Conservation (phyloP, 1,140 invertebrate genomes). For the Drosophila athabasca region DNA sequence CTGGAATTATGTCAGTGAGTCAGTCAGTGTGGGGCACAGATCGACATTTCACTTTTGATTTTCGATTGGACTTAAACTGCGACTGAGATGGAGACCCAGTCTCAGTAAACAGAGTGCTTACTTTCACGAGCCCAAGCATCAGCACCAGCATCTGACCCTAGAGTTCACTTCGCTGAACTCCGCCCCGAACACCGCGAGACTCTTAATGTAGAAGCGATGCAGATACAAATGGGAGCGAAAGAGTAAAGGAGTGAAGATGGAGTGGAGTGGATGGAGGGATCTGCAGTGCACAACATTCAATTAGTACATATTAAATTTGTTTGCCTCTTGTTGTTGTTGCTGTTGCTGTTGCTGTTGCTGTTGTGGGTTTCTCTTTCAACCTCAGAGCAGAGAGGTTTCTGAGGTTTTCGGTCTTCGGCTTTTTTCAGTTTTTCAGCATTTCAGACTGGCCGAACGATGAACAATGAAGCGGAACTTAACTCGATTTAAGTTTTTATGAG, state of each 20-base stretch:
- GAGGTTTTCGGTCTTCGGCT: background rate
- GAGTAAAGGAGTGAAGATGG: slow-evolving; percentile 7
- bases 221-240: slow-evolving; percentile 36
- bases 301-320: slow-evolving; percentile 74
- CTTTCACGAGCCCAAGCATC: slow-evolving; percentile 54
- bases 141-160: slow-evolving; percentile 40
- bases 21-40: slow-evolving; percentile 30
- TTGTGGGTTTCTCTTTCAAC: slow-evolving; percentile 38
- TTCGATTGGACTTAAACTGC: slow-evolving; percentile 44
- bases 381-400: background rate
- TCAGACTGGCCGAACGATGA: slow-evolving; percentile 30
- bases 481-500: slow-evolving; percentile 74
- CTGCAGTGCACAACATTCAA: slow-evolving; percentile 69
- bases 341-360: slow-evolving; percentile 37
- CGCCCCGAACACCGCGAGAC: slow-evolving; percentile 8
- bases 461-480: slow-evolving; percentile 73
- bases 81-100: too few relatives aligned
- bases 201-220: slow-evolving; percentile 46
- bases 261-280: slow-evolving; percentile 10
- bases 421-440: slow-evolving; percentile 14
- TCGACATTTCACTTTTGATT: slow-evolving; percentile 69
- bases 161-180: slow-evolving; percentile 54
- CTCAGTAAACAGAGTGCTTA: slow-evolving; percentile 8
- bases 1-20: slow-evolving; percentile 40
- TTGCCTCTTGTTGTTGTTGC: slow-evolving; percentile 39